Conservation (phyloP, 2,888 invertebrate genomes). For the Tolmerus cingulatus region DNA sequence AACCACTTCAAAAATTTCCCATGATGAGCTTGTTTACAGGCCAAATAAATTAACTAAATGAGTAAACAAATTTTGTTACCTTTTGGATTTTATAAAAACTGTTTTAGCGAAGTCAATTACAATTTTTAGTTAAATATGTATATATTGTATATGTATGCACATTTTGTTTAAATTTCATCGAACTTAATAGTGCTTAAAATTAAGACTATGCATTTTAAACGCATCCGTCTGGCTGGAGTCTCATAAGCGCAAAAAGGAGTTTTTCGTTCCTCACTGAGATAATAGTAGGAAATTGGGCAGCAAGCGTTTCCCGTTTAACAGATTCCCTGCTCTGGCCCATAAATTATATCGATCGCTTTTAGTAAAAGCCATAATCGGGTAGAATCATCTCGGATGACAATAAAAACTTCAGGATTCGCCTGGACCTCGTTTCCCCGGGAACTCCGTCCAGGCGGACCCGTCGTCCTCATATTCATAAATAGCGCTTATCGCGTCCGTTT, state of each 20-base stretch:
- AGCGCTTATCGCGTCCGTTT: slow-evolving; percentile 13
- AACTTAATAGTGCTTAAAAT: background rate
- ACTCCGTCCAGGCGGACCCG: background rate
- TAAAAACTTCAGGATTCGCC: background rate
- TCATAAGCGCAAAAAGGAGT: background rate
- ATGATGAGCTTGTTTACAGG: too few species aligned
- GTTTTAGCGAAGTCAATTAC: too few species aligned
- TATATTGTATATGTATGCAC: too few species aligned
- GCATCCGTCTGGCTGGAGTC: background rate
- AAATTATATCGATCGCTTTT: background rate
- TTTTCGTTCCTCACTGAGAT: background rate
- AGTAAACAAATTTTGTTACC: too few species aligned
- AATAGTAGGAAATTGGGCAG: background rate
- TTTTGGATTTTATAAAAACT: too few species aligned
- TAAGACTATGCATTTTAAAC: background rate
- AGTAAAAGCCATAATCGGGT: background rate
- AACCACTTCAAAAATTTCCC: too few species aligned
- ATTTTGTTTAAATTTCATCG: background rate
- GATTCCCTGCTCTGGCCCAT: background rate
- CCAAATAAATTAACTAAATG: too few species aligned
- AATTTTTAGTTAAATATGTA: too few species aligned
- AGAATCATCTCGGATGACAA: background rate
- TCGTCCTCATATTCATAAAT: slow-evolving; percentile 8
- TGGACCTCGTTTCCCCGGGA: background rate
- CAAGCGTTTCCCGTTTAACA: background rate